Conservation (phyloP, 2,888 invertebrate genomes). For the Dastarcus helophoroides region DNA sequence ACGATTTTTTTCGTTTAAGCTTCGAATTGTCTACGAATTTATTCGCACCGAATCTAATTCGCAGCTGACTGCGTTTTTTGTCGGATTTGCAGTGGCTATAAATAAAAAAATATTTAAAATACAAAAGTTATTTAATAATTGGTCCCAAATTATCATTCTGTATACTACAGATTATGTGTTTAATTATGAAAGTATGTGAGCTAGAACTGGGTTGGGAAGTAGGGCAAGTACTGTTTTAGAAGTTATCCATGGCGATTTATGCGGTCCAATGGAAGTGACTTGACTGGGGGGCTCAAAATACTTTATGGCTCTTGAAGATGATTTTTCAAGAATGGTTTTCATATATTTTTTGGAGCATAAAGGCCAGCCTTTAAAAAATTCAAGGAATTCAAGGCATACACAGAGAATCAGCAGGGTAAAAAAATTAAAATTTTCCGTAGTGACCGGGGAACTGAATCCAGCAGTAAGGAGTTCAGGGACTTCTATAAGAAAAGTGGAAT, state of each 20-base stretch:
- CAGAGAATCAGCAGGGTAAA: conserved; percentile 19
- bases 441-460: conserved; percentile 19
- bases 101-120: too few species aligned
- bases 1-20: too few species aligned
- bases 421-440: conserved; percentile 18
- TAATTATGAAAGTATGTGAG: too few species aligned
- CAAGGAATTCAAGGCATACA: conserved; percentile 17
- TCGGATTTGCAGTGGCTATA: too few species aligned
- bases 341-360: conserved; percentile 28
- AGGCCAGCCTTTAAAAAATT: conserved; percentile 16
- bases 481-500: conserved; percentile 4
- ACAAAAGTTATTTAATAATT: too few species aligned
- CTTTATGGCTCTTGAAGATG: conserved; percentile 30
- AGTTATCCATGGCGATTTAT: conserved; percentile 27
- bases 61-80: too few species aligned
- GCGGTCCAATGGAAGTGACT: conserved; percentile 27
- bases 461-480: conserved; percentile 5
- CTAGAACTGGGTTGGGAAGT: too few species aligned
- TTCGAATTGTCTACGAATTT: too few species aligned
- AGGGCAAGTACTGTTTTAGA: conserved; percentile 20
- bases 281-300: conserved; percentile 27
- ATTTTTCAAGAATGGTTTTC: conserved; percentile 16
- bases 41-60: too few species aligned
- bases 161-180: too few species aligned
- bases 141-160: too few species aligned